Evolutionary conservation across 2,888 invertebrate genomes (phyloP).

Genomic region (Parnassius smintheus): DNA sequence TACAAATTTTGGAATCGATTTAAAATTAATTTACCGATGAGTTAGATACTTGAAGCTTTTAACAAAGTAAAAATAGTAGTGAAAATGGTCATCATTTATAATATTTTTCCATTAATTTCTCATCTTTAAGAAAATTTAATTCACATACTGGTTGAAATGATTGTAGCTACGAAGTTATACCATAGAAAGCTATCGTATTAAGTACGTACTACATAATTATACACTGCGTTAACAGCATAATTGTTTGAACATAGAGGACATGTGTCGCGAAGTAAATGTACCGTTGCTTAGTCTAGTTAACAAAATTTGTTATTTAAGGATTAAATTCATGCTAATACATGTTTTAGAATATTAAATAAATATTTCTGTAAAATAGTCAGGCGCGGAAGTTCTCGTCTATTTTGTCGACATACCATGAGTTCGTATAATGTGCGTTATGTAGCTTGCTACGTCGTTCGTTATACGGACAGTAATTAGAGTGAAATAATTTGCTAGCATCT

Average conservation of each 20-base stretch:
- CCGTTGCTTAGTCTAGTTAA: constrained; percentile 62
- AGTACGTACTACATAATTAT: constrained; percentile 25
- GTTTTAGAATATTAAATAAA: constrained; percentile 54
- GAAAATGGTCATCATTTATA: background rate
- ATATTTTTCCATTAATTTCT: background rate
- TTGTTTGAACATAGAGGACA: constrained; percentile 38
- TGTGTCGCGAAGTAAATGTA: constrained; percentile 49
- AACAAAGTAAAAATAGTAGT: background rate
- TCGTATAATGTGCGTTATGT: too few relatives aligned
- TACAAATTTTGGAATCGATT: background rate
- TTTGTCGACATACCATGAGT: too few relatives aligned
- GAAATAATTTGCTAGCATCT: too few relatives aligned
- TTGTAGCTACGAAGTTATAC: background rate
- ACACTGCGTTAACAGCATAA: constrained; percentile 24
- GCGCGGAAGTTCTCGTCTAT: too few relatives aligned
- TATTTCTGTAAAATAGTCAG: background rate
- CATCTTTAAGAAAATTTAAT: background rate
- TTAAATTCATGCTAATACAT: constrained; percentile 42
- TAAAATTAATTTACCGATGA: too few relatives aligned
- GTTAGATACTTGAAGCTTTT: too few relatives aligned
- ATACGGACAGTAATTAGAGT: too few relatives aligned
- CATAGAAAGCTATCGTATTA: constrained; percentile 8
- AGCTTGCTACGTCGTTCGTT: too few relatives aligned
- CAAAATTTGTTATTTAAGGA: constrained; percentile 68
- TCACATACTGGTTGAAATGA: background rate